phyloP scores from a whole-genome alignment of 2,888 invertebrate genomes.

The Sialis fuliginosa region DNA sequence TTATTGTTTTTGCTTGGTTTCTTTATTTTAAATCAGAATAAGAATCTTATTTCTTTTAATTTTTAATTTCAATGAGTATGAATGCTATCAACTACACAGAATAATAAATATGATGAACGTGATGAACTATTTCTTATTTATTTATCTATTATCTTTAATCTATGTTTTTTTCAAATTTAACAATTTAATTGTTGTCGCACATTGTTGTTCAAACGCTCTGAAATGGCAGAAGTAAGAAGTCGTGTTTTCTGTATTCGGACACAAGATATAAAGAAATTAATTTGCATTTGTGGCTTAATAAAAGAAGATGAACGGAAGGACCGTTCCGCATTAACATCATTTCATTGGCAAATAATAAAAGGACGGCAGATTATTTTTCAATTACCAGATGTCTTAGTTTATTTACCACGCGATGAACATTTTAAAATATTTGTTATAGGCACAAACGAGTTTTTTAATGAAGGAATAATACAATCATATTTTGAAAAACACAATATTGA shows the following conservation, averaged over 20 bases:
- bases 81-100: too few relatives aligned
- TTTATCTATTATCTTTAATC: too few relatives aligned
- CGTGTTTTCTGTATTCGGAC: neutral
- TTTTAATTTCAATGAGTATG: too few relatives aligned
- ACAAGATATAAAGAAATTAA: constrained; percentile 6
- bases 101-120: too few relatives aligned
- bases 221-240: neutral
- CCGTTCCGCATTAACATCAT: constrained; percentile 5
- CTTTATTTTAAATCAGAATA: too few relatives aligned
- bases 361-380: constrained; percentile 7
- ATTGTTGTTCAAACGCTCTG: neutral
- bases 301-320: constrained; percentile 2
- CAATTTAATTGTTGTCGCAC: too few relatives aligned
- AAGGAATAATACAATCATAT: constrained; percentile 3
- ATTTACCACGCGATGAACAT: constrained; percentile 2
- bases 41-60: too few relatives aligned
- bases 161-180: too few relatives aligned
- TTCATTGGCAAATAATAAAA: constrained; percentile 7
- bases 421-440: constrained; percentile 5
- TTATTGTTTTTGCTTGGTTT: too few relatives aligned
- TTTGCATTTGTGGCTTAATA: constrained; percentile 6
- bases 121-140: too few relatives aligned
- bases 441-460: constrained; percentile 5
- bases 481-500: constrained; percentile 5
- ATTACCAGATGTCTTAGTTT: constrained; percentile 6